A percentile compares a stretch with the other conserved stretches of the same genome.
phyloP scores from a whole-genome alignment of 2,113 vertebrate genomes.

The rat (Rattus norvegicus) region GRCr8 NC_086034.1:47326001-47326500 shows the following conservation, averaged over 20 bases:
- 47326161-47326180: no score
- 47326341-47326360: background rate
- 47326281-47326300: no score
- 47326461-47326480: background rate
- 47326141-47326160: no score
- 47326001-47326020: background rate
- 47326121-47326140: background rate
- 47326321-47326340: no score
- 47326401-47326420: background rate
- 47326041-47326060: background rate
- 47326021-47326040: background rate
- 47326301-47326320: no score
- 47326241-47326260: no score
- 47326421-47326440: background rate
- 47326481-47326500: background rate
- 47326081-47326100: background rate
- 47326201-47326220: no score
- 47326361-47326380: background rate
- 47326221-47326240: no score
- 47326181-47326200: no score
- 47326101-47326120: background rate
- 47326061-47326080: background rate
- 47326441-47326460: background rate
- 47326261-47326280: no score
- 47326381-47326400: rapidly evolving